Evolutionary conservation across 2,113 vertebrate species (phyloP), one percentile per base, ranked within the genome.

Genomic region (Crotalus tigris): DNA sequence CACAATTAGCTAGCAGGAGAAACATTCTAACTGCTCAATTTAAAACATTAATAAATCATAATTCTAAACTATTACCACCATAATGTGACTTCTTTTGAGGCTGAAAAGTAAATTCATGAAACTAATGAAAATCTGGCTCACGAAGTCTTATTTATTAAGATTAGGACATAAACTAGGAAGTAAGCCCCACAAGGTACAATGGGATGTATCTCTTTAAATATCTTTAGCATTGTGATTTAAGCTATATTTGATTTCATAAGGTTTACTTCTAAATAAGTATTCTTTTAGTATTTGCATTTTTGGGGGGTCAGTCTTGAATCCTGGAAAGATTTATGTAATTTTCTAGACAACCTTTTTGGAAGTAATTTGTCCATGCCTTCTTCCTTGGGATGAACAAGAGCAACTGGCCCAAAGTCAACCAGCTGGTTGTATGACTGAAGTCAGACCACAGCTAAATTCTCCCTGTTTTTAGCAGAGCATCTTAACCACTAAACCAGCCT

Each of bases 21-120:
- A 92, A 94, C 44, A 90, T 94, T 96, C 10, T 93, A 91, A 59
- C 19, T 87, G 86, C 24, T 94, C 88, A 93, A 26, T 92, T 91
- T 96, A 93, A 94, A 94, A 64, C 12, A 15, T 93, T 59, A 93
- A 55, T 92, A 69, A 95, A 75, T 58, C 92, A 81, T 85, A 93
- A 87, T 93, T 95, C 94, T 93, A 69, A 95, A 90, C 5, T 93
- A 46, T 1, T 19, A 17, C 54, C 93, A 95, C 91, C 86, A 94
- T 57, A 44, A 7, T 87, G 57, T 87, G 57, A 51, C 90, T 58
- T 19, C 26, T 64, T 87, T 51, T 39, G 49, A 33, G 11, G 15
- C 10, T 53, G 85, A 95, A 92, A 86, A 94, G 59, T 29, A 86
- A 94, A 89, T 0, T 6, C 9, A 94, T 61, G 55, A 91, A 91